phyloP scores from a whole-genome alignment of 2,797 vertebrate genomes.

The Microctenopoma stevenorrisi region DNA sequence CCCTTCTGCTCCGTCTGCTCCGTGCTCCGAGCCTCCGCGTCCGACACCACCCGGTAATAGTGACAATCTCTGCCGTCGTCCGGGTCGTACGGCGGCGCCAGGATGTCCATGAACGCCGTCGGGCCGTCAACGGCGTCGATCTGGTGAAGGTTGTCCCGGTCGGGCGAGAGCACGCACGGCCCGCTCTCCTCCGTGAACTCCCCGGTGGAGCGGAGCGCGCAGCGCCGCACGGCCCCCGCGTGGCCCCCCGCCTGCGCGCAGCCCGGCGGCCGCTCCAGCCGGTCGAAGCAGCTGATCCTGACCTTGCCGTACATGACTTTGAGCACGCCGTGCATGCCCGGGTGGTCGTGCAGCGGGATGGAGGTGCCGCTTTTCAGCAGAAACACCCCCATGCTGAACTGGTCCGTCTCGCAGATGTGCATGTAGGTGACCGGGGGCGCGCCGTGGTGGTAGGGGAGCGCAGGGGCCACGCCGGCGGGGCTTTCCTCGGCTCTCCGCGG shows the following conservation, averaged over 20 bases:
- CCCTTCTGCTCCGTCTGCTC: conserved; percentile 57
- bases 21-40: conserved; percentile 38
- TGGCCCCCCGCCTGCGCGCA: conserved; percentile 59
- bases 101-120: conserved; percentile 94
- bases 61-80: conserved; percentile 94
- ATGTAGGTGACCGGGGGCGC: conserved; percentile 95
- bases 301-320: conserved; percentile 93
- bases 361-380: conserved; percentile 89
- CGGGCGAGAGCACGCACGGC: conserved; percentile 88
- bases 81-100: conserved; percentile 95
- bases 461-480: conserved; percentile 42
- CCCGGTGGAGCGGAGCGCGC: conserved; percentile 84
- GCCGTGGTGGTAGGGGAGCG: conserved; percentile 37
- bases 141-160: conserved; percentile 93
- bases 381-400: conserved; percentile 96
- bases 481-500: conserved; percentile 78
- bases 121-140: conserved; percentile 94
- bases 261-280: conserved; percentile 72
- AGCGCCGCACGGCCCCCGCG: conserved; percentile 75
- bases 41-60: conserved; percentile 86
- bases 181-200: conserved; percentile 87
- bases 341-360: conserved; percentile 97
- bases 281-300: conserved; percentile 92
- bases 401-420: conserved; percentile 94
- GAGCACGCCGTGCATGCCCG: conserved; percentile 94